phyloP scores from a whole-genome alignment of 1,140 invertebrate genomes.

The Samia ricini region DNA sequence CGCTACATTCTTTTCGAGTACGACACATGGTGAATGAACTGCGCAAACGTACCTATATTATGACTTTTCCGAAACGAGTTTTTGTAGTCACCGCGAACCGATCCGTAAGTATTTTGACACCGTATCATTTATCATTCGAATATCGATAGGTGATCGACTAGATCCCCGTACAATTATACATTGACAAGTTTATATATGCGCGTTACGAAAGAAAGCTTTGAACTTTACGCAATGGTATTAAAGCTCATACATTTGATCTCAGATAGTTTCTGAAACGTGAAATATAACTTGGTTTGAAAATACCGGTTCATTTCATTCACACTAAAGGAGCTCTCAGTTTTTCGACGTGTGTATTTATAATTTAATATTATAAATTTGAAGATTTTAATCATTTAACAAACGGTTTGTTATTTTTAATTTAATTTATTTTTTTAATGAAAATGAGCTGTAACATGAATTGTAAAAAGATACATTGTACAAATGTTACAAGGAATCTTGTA shows the following conservation, averaged over 20 bases:
- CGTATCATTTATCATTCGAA: conserved; percentile 54
- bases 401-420: neutral
- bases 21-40: conserved; percentile 42
- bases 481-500: neutral
- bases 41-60: conserved; percentile 17
- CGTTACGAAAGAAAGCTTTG: neutral
- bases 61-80: conserved; percentile 35
- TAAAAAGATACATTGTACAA: neutral
- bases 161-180: conserved; percentile 49
- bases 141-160: conserved; percentile 60
- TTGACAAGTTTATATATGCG: conserved; percentile 24
- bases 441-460: neutral
- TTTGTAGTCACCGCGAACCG: conserved; percentile 40
- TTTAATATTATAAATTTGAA: conserved; percentile 8
- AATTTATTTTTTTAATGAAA: neutral
- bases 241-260: conserved; percentile 13
- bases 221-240: conserved; percentile 17
- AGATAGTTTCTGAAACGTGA: conserved; percentile 14
- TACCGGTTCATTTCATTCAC: conserved; percentile 59
- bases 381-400: neutral
- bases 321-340: conserved; percentile 13
- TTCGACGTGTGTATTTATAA: conserved; percentile 15
- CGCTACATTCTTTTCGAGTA: neutral
- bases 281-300: conserved; percentile 31
- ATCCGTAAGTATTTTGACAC: conserved; percentile 38